Evolutionary conservation across 2,888 invertebrate genomes (phyloP).

Genomic region (Aporophyla nigra): DNA sequence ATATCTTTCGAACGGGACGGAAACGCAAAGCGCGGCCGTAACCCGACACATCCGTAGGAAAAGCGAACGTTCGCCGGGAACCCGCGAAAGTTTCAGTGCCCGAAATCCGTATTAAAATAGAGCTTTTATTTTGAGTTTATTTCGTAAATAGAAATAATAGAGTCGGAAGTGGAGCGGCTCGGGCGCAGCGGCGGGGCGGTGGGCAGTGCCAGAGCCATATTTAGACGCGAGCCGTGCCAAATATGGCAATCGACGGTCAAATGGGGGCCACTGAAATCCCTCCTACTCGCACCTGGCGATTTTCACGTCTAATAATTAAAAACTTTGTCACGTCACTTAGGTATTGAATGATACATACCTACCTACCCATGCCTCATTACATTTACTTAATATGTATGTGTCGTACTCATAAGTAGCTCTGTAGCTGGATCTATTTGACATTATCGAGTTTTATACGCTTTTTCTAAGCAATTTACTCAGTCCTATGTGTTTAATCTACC

Average conservation of each 20-base stretch:
- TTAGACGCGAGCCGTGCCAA: constrained; percentile 95
- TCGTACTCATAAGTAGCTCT: constrained; percentile 31
- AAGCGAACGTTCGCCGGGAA: constrained; percentile 84
- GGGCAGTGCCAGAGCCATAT: constrained; percentile 95
- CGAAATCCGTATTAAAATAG: constrained; percentile 90
- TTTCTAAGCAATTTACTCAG: constrained; percentile 21
- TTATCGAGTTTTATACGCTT: constrained; percentile 37
- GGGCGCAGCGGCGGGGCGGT: constrained; percentile 88
- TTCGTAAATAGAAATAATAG: constrained; percentile 91
- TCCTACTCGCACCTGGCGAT: constrained; percentile 92
- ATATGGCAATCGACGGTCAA: constrained; percentile 95
- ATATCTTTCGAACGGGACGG: constrained; percentile 79
- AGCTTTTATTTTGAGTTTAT: constrained; percentile 91
- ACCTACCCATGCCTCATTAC: constrained; percentile 57
- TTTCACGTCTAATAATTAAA: constrained; percentile 90
- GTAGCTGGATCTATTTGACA: constrained; percentile 28
- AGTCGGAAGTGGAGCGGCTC: constrained; percentile 87
- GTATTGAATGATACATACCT: constrained; percentile 73
- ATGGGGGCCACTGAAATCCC: constrained; percentile 95
- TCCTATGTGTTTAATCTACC: not conserved
- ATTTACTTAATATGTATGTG: constrained; percentile 57
- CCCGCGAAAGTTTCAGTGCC: constrained; percentile 88
- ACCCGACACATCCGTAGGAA: constrained; percentile 90
- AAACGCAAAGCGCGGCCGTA: constrained; percentile 79
- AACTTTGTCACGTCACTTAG: constrained; percentile 87